These are phyloP conservation scores for Conus ventricosus DNA, from an alignment of 1,140 invertebrate genomes.

Conservation along the genomic window DNA sequence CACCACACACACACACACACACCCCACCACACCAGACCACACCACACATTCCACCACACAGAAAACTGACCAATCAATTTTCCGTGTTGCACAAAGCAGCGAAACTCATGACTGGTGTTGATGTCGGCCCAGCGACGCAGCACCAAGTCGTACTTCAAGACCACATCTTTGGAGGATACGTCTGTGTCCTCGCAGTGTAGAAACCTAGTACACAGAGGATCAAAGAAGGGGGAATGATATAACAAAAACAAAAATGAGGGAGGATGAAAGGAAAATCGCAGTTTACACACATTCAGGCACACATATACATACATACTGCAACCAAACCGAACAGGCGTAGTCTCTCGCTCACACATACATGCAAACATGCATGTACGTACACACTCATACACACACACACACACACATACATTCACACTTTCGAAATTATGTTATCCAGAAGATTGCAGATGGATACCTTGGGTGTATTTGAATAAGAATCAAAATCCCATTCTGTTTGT, in stretches of 20 bases:
- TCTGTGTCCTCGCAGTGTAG: slow-evolving; percentile 63
- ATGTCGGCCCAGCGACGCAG: slow-evolving; percentile 81
- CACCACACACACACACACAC: background rate
- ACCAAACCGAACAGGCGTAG: background rate
- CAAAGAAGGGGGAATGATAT: background rate
- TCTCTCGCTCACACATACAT: background rate
- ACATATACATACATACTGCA: background rate
- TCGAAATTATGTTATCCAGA: too few species aligned
- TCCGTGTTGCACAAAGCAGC: slow-evolving; percentile 81
- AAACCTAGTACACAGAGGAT: slow-evolving; percentile 57
- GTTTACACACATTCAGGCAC: background rate
- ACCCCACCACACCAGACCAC: background rate
- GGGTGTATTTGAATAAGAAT: too few species aligned
- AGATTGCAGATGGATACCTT: too few species aligned
- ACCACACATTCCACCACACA: background rate
- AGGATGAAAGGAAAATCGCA: background rate
- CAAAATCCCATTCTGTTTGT: too few species aligned
- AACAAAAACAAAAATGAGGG: background rate
- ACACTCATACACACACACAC: background rate
- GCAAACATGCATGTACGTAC: background rate
- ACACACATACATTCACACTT: too few species aligned
- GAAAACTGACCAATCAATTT: slow-evolving; percentile 76
- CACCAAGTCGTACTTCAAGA: slow-evolving; percentile 76
- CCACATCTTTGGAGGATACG: slow-evolving; percentile 58
- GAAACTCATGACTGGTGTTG: slow-evolving; percentile 80